Evolutionary conservation across 2,797 vertebrate species (phyloP).

Genomic region (Odontamblyopus rebecca): DNA sequence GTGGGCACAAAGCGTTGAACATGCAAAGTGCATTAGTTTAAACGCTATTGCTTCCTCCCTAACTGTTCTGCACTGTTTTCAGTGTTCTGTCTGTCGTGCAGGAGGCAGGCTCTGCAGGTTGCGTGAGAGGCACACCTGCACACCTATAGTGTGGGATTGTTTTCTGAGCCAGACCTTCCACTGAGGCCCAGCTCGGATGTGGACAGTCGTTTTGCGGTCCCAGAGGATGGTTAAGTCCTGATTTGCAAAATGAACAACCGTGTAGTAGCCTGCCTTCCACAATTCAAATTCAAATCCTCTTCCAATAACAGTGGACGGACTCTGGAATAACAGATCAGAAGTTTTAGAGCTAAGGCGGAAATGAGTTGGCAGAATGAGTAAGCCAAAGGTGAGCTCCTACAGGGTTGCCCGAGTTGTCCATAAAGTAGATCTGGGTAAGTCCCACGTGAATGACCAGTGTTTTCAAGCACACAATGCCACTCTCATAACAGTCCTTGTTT

Average conservation of each 20-base stretch:
- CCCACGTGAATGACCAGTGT: slow-evolving; percentile 91
- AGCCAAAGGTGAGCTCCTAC: slow-evolving; percentile 60
- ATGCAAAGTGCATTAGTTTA: background rate
- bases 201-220: slow-evolving; percentile 96
- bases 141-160: slow-evolving; percentile 7
- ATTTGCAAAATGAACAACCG: slow-evolving; percentile 88
- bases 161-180: slow-evolving; percentile 86
- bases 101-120: background rate
- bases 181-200: slow-evolving; percentile 90
- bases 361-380: background rate
- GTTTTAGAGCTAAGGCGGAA: background rate
- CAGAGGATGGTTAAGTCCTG: slow-evolving; percentile 93
- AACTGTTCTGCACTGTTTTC: background rate
- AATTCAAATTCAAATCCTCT: slow-evolving; percentile 87
- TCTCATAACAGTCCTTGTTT: slow-evolving; percentile 99
- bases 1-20: background rate
- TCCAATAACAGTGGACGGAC: slow-evolving; percentile 78
- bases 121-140: slow-evolving; percentile 6
- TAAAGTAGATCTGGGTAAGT: slow-evolving; percentile 92
- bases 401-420: slow-evolving; percentile 87
- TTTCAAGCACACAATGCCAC: slow-evolving; percentile 96
- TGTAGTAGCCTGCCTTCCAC: slow-evolving; percentile 93
- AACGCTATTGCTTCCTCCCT: background rate
- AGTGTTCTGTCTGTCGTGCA: slow-evolving; percentile 1
- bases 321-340: slow-evolving; percentile 54